Percentiles rank a stretch among this genome's conserved stretches.
phyloP scores from a whole-genome alignment of 2,113 vertebrate species.

The Turdus rufiventris region DNA sequence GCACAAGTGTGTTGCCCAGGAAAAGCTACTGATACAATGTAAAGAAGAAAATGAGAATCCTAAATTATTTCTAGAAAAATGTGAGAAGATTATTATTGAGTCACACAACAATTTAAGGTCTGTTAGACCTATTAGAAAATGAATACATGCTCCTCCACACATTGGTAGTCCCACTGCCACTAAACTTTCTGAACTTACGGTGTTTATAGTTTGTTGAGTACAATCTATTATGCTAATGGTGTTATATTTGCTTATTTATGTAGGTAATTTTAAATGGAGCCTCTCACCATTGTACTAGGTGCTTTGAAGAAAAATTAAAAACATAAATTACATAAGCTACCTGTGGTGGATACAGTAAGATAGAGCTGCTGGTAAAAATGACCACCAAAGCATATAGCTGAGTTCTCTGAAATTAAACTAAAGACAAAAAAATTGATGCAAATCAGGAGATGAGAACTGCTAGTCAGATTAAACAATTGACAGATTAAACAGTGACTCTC shows the following conservation, averaged over 20 bases:
- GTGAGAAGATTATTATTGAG: neutral
- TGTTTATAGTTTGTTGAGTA: neutral
- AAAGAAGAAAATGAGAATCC: neutral
- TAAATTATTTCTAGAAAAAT: neutral
- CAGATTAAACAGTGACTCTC: neutral
- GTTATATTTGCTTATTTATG: slow-evolving; percentile 33
- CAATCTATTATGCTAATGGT: neutral
- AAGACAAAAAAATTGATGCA: neutral
- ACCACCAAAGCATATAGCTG: neutral
- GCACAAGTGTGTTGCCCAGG: neutral
- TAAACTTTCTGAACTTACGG: neutral
- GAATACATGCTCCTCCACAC: neutral
- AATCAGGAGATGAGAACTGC: neutral
- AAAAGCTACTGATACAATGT: neutral
- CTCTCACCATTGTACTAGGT: neutral
- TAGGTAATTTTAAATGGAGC: neutral
- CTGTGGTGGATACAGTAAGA: neutral
- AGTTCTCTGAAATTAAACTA: neutral
- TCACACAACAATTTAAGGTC: neutral
- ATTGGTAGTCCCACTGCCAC: neutral
- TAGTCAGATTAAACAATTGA: neutral
- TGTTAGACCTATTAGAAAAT: neutral
- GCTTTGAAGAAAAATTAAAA: slow-evolving; percentile 38
- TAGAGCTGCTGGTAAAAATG: neutral
- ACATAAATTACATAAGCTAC: neutral